Percentiles rank a stretch among this genome's conserved stretches.
These are phyloP conservation scores for Manis crassicaudata DNA, from an alignment of 2,797 vertebrate genomes.

Conservation along the genomic window DNA sequence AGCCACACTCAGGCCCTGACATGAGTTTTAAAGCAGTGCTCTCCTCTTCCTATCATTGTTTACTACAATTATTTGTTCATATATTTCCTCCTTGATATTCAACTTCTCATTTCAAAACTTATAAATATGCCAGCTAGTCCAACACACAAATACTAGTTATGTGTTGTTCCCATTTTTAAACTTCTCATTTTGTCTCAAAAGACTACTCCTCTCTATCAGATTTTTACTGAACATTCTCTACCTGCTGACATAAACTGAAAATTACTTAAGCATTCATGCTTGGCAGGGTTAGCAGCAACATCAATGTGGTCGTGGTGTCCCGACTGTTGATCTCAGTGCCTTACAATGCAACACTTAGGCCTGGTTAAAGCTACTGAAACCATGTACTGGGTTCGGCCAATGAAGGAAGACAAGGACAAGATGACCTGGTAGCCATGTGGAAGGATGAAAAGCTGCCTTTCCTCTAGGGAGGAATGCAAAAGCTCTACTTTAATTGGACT, in stretches of 20 bases:
- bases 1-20: background rate
- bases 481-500: background rate
- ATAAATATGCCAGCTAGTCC: background rate
- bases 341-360: background rate
- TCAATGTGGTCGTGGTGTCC: background rate
- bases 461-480: background rate
- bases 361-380: background rate
- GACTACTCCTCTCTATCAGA: background rate
- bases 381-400: background rate
- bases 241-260: background rate
- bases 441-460: background rate
- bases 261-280: background rate
- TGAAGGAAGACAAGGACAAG: background rate
- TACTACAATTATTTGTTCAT: background rate
- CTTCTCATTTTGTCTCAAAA: background rate
- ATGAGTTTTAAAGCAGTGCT: background rate
- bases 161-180: background rate
- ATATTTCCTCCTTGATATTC: background rate
- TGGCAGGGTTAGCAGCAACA: background rate
- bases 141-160: background rate
- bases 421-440: background rate
- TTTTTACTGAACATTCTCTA: background rate
- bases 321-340: background rate
- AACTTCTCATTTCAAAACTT: slow-evolving; percentile 17
- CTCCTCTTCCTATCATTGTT: background rate